Evolutionary conservation across 2,113 vertebrate species (phyloP), one percentile per base, ranked within the genome.

Genomic region (Anser cygnoides): DNA sequence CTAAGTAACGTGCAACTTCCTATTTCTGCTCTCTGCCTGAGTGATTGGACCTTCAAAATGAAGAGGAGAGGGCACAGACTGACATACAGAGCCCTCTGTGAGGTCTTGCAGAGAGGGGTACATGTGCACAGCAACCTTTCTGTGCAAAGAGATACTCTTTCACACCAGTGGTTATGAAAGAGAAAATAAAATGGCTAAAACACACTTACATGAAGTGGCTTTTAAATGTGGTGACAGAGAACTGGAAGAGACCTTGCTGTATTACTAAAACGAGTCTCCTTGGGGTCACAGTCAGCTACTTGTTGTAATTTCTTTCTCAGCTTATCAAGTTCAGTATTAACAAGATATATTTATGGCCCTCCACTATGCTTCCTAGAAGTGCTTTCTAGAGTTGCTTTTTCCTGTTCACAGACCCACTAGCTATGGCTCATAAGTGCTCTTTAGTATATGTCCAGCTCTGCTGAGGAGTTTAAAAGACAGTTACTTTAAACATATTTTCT

Each of bases 401-500:
- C 77, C 22, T 35, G 23, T 44, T 93, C 23, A 21, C 52, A 76
- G 70, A 39, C 35, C 33, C 39, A 72, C 1, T 3, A 93, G 37
- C 21, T 84, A 65, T 0, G 4, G 41, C 37, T 75, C 22, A 13
- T 35, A 67, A 83, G 78, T n/a, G 43, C 21, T 93, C 28, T 88
- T 66, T 39, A 95, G 88, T 81, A 79, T 58, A 89, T 72, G 76
- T 57, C 1, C 5, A 79, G 61, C 29, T 84, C 66, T 78, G 11
- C 23, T 75, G 73, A 78, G 39, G 21, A 68, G 65, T 54, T 87
- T 82, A 68, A 68, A 89, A 94, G 33, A 84, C 4, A 35, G 6
- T 83, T 77, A 39, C 25, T 87, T 81, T 29, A 84, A 91, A 58
- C 71, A 44, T n/a, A 11, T 81, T 94, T 90, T 89, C 44, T 90